phyloP scores from a whole-genome alignment of 2,797 vertebrate genomes.

The Tapirus indicus region DNA sequence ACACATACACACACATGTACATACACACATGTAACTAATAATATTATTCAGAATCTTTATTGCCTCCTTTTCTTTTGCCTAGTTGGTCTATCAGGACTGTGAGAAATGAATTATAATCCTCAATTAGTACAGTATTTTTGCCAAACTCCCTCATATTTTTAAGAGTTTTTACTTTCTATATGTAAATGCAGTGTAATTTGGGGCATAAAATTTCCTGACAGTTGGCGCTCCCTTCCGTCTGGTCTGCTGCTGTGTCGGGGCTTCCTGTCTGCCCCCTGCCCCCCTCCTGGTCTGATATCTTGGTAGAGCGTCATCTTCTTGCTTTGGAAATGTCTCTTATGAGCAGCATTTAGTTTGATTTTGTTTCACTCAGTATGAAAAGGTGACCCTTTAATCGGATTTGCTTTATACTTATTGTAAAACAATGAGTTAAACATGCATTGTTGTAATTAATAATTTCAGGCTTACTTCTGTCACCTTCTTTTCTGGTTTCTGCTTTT shows the following conservation, averaged over 20 bases:
- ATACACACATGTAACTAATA: background rate
- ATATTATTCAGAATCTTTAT: background rate
- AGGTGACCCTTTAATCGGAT: background rate
- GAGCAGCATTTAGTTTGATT: background rate
- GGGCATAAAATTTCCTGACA: background rate
- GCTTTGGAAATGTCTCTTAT: background rate
- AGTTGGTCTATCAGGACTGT: background rate
- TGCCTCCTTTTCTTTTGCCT: background rate
- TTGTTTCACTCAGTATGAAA: background rate
- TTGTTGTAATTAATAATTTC: background rate
- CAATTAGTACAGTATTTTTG: background rate
- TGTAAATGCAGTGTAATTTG: background rate
- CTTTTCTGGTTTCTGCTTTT: background rate
- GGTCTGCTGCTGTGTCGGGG: no score
- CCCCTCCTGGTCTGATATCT: background rate
- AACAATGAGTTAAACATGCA: background rate
- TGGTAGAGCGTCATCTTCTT: background rate
- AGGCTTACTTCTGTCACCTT: background rate
- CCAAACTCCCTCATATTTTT: background rate
- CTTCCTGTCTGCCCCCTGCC: background rate
- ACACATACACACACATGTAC: background rate
- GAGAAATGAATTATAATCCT: background rate
- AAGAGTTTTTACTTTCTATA: background rate
- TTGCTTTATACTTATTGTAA: background rate
- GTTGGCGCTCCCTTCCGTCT: background rate